Percentiles rank a stretch among this genome's conserved stretches.
These are phyloP conservation scores for Aphrophora alni DNA, from an alignment of 2,888 invertebrate genomes.

Conservation along the genomic window DNA sequence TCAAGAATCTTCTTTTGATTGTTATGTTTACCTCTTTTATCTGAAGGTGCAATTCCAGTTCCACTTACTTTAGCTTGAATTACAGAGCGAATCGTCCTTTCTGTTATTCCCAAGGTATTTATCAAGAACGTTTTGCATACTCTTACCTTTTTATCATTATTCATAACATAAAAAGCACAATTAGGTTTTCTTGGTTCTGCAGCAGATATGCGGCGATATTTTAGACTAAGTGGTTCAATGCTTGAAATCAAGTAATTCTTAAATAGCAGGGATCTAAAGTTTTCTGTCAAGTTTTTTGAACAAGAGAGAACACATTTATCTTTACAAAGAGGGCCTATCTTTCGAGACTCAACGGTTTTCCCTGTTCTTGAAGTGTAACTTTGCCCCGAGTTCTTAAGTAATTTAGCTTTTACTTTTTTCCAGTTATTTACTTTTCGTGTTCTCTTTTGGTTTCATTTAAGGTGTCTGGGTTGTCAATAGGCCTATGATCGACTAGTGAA, in stretches of 20 bases:
- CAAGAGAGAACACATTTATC: constrained; percentile 38
- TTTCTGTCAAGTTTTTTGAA: constrained; percentile 35
- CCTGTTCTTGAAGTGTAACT: constrained; percentile 31
- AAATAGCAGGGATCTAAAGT: constrained; percentile 31
- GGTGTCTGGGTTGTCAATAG: background rate
- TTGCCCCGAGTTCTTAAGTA: constrained; percentile 25
- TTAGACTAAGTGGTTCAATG: too few species aligned
- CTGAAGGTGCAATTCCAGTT: constrained; percentile 45
- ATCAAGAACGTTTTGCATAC: constrained; percentile 51
- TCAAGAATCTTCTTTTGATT: constrained; percentile 48
- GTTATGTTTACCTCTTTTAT: constrained; percentile 51
- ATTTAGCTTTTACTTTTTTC: constrained; percentile 28
- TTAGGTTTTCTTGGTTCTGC: constrained; percentile 33
- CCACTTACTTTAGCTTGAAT: constrained; percentile 44
- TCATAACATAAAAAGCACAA: constrained; percentile 40
- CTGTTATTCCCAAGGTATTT: constrained; percentile 49
- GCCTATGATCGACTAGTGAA: background rate
- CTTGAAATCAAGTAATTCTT: constrained; percentile 34
- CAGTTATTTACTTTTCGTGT: constrained; percentile 23
- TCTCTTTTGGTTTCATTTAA: constrained; percentile 2
- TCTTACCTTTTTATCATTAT: too few species aligned
- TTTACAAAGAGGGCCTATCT: constrained; percentile 39
- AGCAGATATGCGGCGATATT: constrained; percentile 34
- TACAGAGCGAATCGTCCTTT: constrained; percentile 47
- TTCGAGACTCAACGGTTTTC: constrained; percentile 34